Percentiles rank a stretch among this genome's conserved stretches.
Evolutionary conservation across 2,888 invertebrate genomes (phyloP).

Genomic region (Nemotelus pantherinus): DNA sequence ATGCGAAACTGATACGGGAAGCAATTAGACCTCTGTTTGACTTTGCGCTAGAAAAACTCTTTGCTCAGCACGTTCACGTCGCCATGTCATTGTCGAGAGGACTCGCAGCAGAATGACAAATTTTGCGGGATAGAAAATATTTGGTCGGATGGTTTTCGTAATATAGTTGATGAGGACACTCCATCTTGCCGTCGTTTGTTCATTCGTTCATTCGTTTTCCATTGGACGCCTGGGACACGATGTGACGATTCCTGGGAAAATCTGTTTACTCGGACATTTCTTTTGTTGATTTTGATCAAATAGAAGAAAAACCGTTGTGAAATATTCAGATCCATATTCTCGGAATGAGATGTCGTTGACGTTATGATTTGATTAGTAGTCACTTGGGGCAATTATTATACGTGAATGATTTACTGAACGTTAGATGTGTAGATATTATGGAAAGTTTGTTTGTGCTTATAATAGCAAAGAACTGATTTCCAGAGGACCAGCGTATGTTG

Average conservation of each 20-base stretch:
- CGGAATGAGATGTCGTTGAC: no score
- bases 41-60: constrained; percentile 33
- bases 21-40: constrained; percentile 47
- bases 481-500: no score
- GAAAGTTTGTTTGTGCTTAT: no score
- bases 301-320: background rate
- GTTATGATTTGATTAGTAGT: no score
- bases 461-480: no score
- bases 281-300: constrained; percentile 27
- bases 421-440: background rate
- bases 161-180: constrained; percentile 34
- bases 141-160: constrained; percentile 40
- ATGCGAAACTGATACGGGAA: constrained; percentile 48
- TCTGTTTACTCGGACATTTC: constrained; percentile 37
- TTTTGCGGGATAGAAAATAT: constrained; percentile 38
- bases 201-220: no score
- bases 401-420: background rate
- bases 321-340: no score
- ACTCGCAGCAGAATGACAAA: constrained; percentile 30
- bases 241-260: background rate
- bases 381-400: background rate
- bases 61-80: constrained; percentile 40
- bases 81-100: constrained; percentile 17
- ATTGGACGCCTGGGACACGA: no score
- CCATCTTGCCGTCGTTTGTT: background rate